Percentiles rank a stretch among this genome's conserved stretches.
Evolutionary conservation across 2,113 vertebrate species (phyloP).

Genomic region (Kryptolebias marmoratus): DNA sequence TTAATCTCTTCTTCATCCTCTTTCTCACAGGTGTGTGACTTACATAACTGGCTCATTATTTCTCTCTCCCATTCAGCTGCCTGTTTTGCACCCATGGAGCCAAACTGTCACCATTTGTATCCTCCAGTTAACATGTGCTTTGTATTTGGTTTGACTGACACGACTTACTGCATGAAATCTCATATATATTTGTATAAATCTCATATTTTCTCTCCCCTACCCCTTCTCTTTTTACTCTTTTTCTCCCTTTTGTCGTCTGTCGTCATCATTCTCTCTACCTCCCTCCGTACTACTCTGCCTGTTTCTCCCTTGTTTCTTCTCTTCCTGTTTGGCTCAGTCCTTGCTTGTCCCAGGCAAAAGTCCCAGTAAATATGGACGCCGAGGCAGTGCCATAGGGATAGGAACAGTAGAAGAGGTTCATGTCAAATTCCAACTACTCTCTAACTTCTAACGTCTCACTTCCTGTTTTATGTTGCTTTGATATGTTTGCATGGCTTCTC

Average conservation of each 20-base stretch:
- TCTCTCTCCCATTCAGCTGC: slow-evolving; percentile 65
- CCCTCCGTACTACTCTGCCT: slow-evolving; percentile 36
- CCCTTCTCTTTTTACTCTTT: slow-evolving; percentile 22
- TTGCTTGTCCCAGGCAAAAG: slow-evolving; percentile 98
- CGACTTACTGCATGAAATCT: slow-evolving; percentile 74
- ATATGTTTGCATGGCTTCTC: slow-evolving; percentile 53
- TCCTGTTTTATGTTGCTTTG: slow-evolving; percentile 31
- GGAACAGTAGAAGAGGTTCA: slow-evolving; percentile 99
- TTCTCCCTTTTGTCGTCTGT: slow-evolving; percentile 30
- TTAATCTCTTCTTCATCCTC: slow-evolving; percentile 44
- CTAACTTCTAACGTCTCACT: slow-evolving; percentile 24
- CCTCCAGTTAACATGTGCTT: slow-evolving; percentile 50
- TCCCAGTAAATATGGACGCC: slow-evolving; percentile 95
- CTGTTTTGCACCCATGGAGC: slow-evolving; percentile 51
- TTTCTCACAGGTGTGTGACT: slow-evolving; percentile 50
- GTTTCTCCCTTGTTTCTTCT: slow-evolving; percentile 36
- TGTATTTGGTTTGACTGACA: slow-evolving; percentile 70
- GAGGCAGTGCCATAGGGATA: slow-evolving; percentile 99
- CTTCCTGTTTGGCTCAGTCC: slow-evolving; percentile 83
- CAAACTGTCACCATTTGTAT: slow-evolving; percentile 43
- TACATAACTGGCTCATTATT: slow-evolving; percentile 51
- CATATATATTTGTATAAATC: slow-evolving; percentile 71
- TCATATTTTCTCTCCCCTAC: slow-evolving; percentile 49
- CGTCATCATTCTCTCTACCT: slow-evolving; percentile 29
- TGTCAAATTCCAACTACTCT: slow-evolving; percentile 79